Conservation (phyloP, 1,140 invertebrate genomes). For the Drosophila nigromelanica region DNA sequence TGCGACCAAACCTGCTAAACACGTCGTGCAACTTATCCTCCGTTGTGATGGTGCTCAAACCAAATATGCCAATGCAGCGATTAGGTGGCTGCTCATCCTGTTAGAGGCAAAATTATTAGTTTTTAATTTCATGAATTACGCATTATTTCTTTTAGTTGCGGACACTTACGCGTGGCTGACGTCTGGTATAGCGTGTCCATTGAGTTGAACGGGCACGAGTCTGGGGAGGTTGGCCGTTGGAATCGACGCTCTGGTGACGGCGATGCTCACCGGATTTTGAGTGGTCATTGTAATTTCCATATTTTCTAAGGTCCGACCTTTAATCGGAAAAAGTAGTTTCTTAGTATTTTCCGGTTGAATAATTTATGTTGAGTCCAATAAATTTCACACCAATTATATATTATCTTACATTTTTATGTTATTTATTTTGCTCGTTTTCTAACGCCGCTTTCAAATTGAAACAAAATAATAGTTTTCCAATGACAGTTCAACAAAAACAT, state of each 20-base stretch:
- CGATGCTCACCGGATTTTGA: constrained; percentile 26
- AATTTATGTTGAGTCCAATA: too few species aligned
- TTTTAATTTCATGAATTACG: too few species aligned
- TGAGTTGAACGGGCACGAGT: constrained; percentile 13
- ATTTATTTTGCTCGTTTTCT: constrained; percentile 26
- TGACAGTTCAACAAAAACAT: constrained; percentile 38
- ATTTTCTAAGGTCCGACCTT: constrained; percentile 61
- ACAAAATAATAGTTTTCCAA: constrained; percentile 40
- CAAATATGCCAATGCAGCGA: constrained; percentile 97
- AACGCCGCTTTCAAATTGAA: constrained; percentile 6
- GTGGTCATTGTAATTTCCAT: constrained; percentile 31
- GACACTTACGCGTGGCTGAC: constrained; percentile 56
- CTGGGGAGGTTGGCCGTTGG: too few species aligned
- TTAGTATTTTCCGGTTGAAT: constrained; percentile 39
- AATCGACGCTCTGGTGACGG: constrained; percentile 29
- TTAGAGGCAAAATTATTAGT: neutral
- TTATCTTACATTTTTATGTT: constrained; percentile 20
- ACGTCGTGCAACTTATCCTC: constrained; percentile 97
- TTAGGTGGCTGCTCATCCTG: constrained; percentile 93
- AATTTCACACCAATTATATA: neutral
- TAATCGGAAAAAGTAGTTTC: constrained; percentile 59
- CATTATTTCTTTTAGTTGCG: neutral
- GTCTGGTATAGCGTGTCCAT: constrained; percentile 39
- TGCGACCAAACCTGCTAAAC: constrained; percentile 95
- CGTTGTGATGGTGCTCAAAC: constrained; percentile 95